These are phyloP conservation scores for Numida meleagris DNA, from an alignment of 2,113 vertebrate species.

Conservation along the genomic window DNA sequence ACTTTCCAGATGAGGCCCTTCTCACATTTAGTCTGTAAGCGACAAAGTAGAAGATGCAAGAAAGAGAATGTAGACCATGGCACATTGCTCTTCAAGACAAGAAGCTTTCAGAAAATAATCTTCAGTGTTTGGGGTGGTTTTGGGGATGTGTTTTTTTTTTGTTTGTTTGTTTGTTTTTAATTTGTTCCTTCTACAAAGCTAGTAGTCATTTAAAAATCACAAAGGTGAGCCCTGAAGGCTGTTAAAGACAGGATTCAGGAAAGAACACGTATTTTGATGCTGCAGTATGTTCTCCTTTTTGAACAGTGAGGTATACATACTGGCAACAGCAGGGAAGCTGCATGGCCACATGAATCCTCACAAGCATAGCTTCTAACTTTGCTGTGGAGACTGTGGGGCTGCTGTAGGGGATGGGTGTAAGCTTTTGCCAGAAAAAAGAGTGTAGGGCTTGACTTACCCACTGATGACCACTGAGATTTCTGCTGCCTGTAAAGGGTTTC, in stretches of 20 bases:
- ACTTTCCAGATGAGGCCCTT: background rate
- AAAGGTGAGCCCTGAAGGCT: background rate
- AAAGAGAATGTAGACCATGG: background rate
- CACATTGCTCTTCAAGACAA: background rate
- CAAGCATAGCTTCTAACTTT: background rate
- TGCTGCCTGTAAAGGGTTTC: background rate
- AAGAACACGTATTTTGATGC: background rate
- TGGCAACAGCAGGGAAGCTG: background rate
- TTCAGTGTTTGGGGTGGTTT: background rate
- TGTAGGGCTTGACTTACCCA: background rate
- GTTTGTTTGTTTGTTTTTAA: background rate
- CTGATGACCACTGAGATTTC: background rate
- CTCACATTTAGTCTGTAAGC: background rate
- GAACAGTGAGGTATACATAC: background rate
- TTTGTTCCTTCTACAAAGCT: background rate
- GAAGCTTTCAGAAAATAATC: background rate
- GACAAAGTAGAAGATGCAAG: background rate
- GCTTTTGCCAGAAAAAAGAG: background rate
- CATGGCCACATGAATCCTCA: background rate
- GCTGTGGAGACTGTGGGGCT: background rate
- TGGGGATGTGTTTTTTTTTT: background rate
- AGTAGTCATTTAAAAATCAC: background rate
- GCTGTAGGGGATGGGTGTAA: background rate
- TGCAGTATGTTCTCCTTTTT: background rate
- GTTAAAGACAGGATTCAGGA: background rate